A percentile compares a stretch with the other conserved stretches of the same genome.
These are phyloP conservation scores for Philereme vetulata DNA, from an alignment of 2,888 invertebrate species.

Conservation along the genomic window DNA sequence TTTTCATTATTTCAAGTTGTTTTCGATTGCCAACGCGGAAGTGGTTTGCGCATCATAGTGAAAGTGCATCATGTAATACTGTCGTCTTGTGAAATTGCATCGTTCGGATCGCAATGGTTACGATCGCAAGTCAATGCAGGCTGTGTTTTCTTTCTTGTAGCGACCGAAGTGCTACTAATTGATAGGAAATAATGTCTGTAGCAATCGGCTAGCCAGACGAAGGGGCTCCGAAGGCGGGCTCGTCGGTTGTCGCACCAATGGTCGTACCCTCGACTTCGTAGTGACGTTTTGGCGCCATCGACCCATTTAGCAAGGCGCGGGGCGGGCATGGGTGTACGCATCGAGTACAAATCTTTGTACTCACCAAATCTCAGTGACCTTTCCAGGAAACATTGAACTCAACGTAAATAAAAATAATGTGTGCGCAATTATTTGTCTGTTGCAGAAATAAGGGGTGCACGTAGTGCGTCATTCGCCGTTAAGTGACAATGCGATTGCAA, in stretches of 20 bases:
- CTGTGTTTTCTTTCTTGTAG: constrained; percentile 47
- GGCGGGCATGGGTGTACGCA: constrained; percentile 67
- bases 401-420: constrained; percentile 25
- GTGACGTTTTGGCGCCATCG: constrained; percentile 83
- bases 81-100: constrained; percentile 81
- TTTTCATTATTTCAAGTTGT: constrained; percentile 47
- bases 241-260: constrained; percentile 50
- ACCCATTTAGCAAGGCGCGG: constrained; percentile 76
- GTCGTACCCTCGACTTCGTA: constrained; percentile 39
- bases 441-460: constrained; percentile 80
- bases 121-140: constrained; percentile 62
- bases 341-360: constrained; percentile 64
- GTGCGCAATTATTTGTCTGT: constrained; percentile 56
- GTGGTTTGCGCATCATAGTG: constrained; percentile 70
- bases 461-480: constrained; percentile 76
- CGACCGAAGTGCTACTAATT: constrained; percentile 50
- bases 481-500: constrained; percentile 81
- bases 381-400: constrained; percentile 59
- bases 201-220: constrained; percentile 43
- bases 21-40: constrained; percentile 63
- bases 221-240: constrained; percentile 43
- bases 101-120: constrained; percentile 55
- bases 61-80: constrained; percentile 84
- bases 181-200: constrained; percentile 33
- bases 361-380: constrained; percentile 61